Conservation (phyloP, 2,888 invertebrate genomes). For the Heliconius erato region DNA sequence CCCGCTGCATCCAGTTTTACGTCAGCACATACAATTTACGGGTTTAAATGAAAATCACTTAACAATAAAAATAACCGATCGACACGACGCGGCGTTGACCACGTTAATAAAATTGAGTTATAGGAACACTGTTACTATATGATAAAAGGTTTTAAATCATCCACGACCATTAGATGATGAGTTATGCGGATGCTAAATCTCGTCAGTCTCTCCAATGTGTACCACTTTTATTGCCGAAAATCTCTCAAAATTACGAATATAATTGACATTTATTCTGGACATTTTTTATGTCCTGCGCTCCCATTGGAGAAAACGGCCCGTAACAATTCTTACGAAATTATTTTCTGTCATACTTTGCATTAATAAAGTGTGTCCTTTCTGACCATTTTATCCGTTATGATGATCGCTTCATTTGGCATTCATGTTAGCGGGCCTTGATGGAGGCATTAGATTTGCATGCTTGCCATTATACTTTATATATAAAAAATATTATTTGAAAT, state of each 20-base stretch:
- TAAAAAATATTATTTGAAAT: conserved; percentile 61
- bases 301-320: conserved; percentile 61
- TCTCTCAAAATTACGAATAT: conserved; percentile 77
- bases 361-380: conserved; percentile 81
- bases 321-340: conserved; percentile 69
- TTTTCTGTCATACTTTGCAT: conserved; percentile 75
- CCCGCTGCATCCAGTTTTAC: conserved; percentile 61
- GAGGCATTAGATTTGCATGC: conserved; percentile 82
- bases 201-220: conserved; percentile 81
- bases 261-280: conserved; percentile 76
- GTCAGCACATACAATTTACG: conserved; percentile 49
- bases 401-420: conserved; percentile 83
- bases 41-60: conserved; percentile 67
- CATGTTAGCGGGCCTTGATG: conserved; percentile 74
- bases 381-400: conserved; percentile 82
- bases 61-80: conserved; percentile 75
- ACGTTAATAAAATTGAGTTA: conserved; percentile 84
- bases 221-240: conserved; percentile 83
- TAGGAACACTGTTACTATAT: conserved; percentile 82
- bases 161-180: conserved; percentile 85
- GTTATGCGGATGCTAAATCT: conserved; percentile 81
- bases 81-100: conserved; percentile 79
- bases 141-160: conserved; percentile 86
- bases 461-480: conserved; percentile 66
- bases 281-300: conserved; percentile 61